These are phyloP conservation scores for Spodoptera litura DNA, from an alignment of 1,140 invertebrate genomes.

Conservation along the genomic window DNA sequence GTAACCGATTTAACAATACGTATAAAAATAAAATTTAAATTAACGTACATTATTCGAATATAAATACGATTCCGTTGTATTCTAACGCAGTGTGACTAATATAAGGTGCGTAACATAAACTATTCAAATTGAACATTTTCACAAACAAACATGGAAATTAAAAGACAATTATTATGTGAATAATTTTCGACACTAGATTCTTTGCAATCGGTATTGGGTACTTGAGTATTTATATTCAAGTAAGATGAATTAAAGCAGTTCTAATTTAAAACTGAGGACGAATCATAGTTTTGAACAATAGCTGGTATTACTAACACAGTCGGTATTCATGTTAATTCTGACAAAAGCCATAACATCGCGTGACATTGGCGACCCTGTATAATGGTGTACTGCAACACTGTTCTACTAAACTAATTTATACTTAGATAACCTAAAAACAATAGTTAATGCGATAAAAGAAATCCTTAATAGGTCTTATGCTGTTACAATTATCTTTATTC, in stretches of 20 bases:
- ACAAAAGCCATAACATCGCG: slow-evolving; percentile 31
- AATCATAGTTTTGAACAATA: slow-evolving; percentile 20
- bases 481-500: not conserved
- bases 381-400: slow-evolving; percentile 24
- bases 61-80: not conserved
- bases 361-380: slow-evolving; percentile 34
- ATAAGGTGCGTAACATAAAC: slow-evolving; percentile 19
- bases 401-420: slow-evolving; percentile 5
- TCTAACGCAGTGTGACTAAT: not conserved
- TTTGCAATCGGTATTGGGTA: not conserved
- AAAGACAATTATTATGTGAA: not conserved
- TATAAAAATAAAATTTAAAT: slow-evolving; percentile 9
- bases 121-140: slow-evolving; percentile 12
- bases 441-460: slow-evolving; percentile 19
- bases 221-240: not conserved
- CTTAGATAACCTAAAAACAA: slow-evolving; percentile 27
- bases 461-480: not conserved
- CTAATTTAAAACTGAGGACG: not conserved
- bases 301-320: not conserved
- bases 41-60: slow-evolving; percentile 6
- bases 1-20: not conserved
- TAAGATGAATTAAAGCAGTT: not conserved
- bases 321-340: slow-evolving; percentile 20
- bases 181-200: not conserved
- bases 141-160: not conserved